These are phyloP conservation scores for Eupithecia tripunctaria DNA, from an alignment of 2,888 invertebrate species.

Conservation along the genomic window DNA sequence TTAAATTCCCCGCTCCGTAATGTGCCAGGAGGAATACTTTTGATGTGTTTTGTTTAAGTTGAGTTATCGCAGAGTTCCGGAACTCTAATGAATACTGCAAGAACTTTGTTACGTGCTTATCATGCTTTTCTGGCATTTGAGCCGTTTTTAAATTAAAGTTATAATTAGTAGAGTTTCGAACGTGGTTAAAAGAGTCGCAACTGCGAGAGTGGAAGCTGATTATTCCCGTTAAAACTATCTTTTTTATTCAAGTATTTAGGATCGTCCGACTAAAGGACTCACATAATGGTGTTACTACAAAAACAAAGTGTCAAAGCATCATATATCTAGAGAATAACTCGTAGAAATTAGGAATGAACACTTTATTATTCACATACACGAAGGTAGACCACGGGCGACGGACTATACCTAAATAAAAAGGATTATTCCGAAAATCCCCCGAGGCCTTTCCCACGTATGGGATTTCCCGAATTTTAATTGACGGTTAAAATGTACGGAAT, in stretches of 20 bases:
- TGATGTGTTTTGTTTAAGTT: constrained; percentile 29
- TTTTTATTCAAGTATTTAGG: background rate
- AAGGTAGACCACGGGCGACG: too few relatives aligned
- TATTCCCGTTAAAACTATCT: background rate
- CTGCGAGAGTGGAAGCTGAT: background rate
- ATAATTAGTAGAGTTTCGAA: background rate
- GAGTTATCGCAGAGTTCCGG: constrained; percentile 23
- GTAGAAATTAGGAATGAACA: background rate
- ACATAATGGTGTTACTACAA: too few relatives aligned
- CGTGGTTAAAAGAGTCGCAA: background rate
- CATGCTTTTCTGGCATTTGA: background rate
- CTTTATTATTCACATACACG: background rate
- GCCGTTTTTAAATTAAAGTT: background rate
- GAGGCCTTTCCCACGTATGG: too few relatives aligned
- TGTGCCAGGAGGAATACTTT: constrained; percentile 35
- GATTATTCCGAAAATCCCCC: too few relatives aligned
- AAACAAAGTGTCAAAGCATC: background rate
- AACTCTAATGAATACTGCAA: constrained; percentile 10
- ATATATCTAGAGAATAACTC: background rate
- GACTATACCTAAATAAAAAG: background rate
- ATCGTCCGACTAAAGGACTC: background rate
- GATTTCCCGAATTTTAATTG: too few relatives aligned
- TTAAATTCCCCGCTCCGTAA: constrained; percentile 15
- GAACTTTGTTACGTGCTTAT: constrained; percentile 10
- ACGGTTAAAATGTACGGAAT: too few relatives aligned